Evolutionary conservation across 2,113 vertebrate genomes (phyloP), one percentile per base, ranked within the genome.

Genomic region (Ciconia maguari): DNA sequence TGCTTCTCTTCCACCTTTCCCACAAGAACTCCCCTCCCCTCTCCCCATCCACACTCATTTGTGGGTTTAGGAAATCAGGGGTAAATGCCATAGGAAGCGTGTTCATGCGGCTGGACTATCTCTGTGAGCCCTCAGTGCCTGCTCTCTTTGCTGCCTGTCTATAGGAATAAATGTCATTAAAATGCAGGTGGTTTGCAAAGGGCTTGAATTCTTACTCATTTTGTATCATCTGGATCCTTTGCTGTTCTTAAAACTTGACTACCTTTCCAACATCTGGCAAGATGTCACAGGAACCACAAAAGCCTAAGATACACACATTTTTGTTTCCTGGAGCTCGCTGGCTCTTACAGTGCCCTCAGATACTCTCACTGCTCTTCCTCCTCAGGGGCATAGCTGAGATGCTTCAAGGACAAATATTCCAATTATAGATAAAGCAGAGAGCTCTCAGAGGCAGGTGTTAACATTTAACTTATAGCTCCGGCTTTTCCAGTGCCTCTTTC

Each of bases 321-420:
- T 29, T 60, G 2, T 55, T 75, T 87, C 52, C 57, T 75, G 83
- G 8, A 88, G 13, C 68, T 77, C 0, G 0, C 27, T 66, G 55
- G 18, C 26, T 94, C 18, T 71, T 81, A 19, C 18, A 22, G 46
- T 48, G n/a, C 72, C 19, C 65, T 91, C 60, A 34, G 38, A 68
- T 61, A 78, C 54, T 93, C 38, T 74, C 16, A 30, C 6, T 61
- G 52, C 60, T 89, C 38, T 92, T 88, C 55, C 10, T 83, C 55
- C 32, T 70, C 42, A 62, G 84, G 36, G 60, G 61, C 75, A 78
- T 27, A 78, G 79, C 75, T 90, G 82, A 94, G 41, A 83, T 86
- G 51, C 76, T 71, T 89, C 89, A 93, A 87, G 79, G 86, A 68
- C 83, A 87, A 87, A 87, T 93, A 87, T 64, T 89, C 80, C 86